Evolutionary conservation across 2,888 invertebrate species (phyloP).

Genomic region (Leptinotarsa haldemani): DNA sequence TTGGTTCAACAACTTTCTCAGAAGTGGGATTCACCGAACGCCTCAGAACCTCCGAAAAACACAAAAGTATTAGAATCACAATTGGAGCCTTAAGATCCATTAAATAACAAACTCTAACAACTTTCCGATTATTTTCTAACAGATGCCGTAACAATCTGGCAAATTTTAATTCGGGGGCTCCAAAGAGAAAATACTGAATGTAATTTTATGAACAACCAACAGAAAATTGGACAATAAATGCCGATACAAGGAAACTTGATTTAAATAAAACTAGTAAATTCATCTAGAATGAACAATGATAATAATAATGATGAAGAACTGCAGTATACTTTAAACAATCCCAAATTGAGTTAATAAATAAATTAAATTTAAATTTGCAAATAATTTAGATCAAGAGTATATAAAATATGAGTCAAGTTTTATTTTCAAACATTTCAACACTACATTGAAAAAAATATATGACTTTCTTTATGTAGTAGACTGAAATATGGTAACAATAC

Average conservation of each 20-base stretch:
- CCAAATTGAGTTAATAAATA: neutral
- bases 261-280: neutral
- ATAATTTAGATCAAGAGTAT: neutral
- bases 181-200: neutral
- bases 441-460: neutral
- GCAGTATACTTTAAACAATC: neutral
- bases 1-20: neutral
- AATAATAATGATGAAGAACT: conserved; percentile 3
- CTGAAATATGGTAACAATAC: neutral
- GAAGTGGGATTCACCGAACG: neutral
- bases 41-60: too few species aligned
- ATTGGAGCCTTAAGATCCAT: too few species aligned
- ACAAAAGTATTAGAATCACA: too few species aligned
- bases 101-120: too few species aligned
- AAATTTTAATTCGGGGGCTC: too few species aligned
- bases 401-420: neutral
- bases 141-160: too few species aligned
- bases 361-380: neutral
- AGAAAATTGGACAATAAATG: neutral
- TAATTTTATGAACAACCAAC: neutral
- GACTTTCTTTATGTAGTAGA: neutral
- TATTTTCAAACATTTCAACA: too few species aligned
- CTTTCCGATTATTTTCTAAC: too few species aligned
- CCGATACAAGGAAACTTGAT: neutral
- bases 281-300: neutral